phyloP scores from a whole-genome alignment of 2,113 vertebrate species.

The Engystomops pustulosus region DNA sequence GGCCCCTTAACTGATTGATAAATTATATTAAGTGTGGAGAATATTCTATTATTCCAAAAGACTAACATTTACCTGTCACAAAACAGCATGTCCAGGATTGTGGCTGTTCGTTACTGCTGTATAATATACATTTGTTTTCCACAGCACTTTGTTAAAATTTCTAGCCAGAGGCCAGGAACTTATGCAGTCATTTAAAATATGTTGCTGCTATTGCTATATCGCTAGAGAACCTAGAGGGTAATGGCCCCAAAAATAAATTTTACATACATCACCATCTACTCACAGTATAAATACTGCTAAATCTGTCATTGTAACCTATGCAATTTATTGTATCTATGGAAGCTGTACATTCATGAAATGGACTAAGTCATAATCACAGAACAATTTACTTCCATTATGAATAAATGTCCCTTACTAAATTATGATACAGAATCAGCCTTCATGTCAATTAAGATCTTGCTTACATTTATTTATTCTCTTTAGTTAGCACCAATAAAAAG shows the following conservation, averaged over 20 bases:
- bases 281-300: background rate
- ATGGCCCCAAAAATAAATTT: background rate
- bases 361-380: background rate
- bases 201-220: background rate
- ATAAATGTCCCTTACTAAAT: background rate
- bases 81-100: background rate
- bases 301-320: background rate
- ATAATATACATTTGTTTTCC: conserved; percentile 5
- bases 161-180: background rate
- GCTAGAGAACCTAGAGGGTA: no score
- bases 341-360: background rate
- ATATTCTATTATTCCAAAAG: background rate
- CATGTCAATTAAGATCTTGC: background rate
- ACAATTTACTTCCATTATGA: background rate
- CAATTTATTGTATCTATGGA: background rate
- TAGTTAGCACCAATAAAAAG: background rate
- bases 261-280: background rate
- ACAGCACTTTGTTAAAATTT: background rate
- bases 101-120: background rate
- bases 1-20: no score
- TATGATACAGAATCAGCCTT: background rate
- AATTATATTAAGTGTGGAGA: no score
- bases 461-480: background rate
- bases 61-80: background rate
- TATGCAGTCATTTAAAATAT: conserved; percentile 8